phyloP scores from a whole-genome alignment of 1,140 invertebrate genomes.

The Vanessa tameamea region DNA sequence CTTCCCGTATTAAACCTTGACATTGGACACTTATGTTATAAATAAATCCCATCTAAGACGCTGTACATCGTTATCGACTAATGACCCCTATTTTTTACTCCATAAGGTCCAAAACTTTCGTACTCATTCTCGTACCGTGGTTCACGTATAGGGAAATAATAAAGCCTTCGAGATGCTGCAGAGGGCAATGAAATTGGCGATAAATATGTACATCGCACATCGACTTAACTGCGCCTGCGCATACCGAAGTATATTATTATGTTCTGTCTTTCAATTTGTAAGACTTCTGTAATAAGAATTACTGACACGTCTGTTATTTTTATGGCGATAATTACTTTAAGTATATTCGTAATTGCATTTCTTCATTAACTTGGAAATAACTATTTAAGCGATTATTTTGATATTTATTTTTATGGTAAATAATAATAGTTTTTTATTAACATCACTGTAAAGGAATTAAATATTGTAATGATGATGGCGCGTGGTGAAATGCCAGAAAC shows the following conservation, averaged over 20 bases:
- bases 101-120: neutral
- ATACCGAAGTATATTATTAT: slow-evolving; percentile 15
- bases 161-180: slow-evolving; percentile 23
- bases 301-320: neutral
- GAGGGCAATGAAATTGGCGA: slow-evolving; percentile 15
- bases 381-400: neutral
- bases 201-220: slow-evolving; percentile 13
- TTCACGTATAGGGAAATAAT: slow-evolving; percentile 29
- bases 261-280: slow-evolving; percentile 11
- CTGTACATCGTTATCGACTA: neutral
- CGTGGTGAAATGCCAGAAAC: too few relatives aligned
- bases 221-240: neutral
- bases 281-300: slow-evolving; percentile 6
- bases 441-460: neutral
- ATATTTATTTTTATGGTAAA: too few relatives aligned
- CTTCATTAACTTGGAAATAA: too few relatives aligned
- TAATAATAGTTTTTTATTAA: neutral
- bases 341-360: too few relatives aligned
- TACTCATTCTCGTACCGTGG: neutral
- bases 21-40: neutral
- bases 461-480: neutral
- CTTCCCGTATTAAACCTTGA: slow-evolving; percentile 4
- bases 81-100: neutral
- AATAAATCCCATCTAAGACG: neutral
- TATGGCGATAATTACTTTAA: too few relatives aligned